Conservation (phyloP, 2,888 invertebrate species). For the Oligia strigilis region DNA sequence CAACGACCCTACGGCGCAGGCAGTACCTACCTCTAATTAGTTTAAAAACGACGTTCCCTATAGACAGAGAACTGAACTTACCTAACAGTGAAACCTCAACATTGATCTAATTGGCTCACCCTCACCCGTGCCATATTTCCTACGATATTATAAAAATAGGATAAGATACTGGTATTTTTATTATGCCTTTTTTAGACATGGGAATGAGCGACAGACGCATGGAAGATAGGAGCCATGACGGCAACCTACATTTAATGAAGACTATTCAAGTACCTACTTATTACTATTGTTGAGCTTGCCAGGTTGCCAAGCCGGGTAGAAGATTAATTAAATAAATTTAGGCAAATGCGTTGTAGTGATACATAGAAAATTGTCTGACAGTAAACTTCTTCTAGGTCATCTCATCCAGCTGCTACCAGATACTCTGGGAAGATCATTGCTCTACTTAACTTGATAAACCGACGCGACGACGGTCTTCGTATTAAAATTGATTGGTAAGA, state of each 20-base stretch:
- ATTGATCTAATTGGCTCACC: too few species aligned
- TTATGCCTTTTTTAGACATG: neutral
- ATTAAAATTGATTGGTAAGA: neutral
- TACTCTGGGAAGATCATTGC: too few species aligned
- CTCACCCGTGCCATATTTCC: neutral
- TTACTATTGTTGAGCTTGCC: too few species aligned
- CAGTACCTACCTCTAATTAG: neutral
- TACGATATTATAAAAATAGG: neutral
- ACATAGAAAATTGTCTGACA: neutral
- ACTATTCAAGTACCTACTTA: neutral
- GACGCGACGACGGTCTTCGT: neutral
- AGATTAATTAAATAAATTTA: too few species aligned
- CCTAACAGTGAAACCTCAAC: neutral
- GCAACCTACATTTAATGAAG: neutral
- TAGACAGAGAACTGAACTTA: neutral
- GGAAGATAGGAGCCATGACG: too few species aligned
- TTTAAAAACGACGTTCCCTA: neutral
- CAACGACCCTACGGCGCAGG: neutral
- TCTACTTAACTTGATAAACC: neutral
- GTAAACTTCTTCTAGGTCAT: neutral
- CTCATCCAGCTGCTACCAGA: neutral
- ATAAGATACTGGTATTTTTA: too few species aligned
- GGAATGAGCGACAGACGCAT: neutral
- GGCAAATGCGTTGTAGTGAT: too few species aligned
- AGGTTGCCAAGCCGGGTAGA: too few species aligned